Conservation (phyloP, 2,888 invertebrate genomes). For the Fabriciana adippe region DNA sequence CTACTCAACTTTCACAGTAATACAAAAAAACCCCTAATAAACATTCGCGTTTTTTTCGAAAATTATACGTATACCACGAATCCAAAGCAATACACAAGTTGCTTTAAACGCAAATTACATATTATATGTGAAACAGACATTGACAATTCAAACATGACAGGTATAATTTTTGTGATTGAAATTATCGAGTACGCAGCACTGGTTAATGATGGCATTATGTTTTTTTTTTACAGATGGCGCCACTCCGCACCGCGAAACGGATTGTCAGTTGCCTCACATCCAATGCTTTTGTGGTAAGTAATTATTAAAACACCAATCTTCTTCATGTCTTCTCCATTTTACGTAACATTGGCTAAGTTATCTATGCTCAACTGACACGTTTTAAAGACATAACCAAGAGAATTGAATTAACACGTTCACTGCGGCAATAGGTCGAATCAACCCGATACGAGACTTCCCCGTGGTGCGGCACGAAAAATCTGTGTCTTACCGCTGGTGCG, state of each 20-base stretch:
- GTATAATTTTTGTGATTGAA: conserved; percentile 53
- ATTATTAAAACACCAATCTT: not conserved
- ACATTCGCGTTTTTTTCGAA: too few species aligned
- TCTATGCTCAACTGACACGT: too few species aligned
- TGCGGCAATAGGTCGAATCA: too few species aligned
- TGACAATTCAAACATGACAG: conserved; percentile 55
- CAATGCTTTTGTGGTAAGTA: conserved; percentile 66
- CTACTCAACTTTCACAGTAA: too few species aligned
- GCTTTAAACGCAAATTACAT: conserved; percentile 29
- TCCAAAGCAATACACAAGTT: not conserved
- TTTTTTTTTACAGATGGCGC: conserved; percentile 63
- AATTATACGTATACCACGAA: not conserved
- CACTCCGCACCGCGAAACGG: conserved; percentile 54
- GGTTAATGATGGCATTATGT: conserved; percentile 19
- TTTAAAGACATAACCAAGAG: too few species aligned
- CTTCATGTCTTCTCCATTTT: too few species aligned
- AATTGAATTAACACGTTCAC: too few species aligned
- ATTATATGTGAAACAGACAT: conserved; percentile 45
- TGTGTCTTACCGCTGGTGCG: too few species aligned
- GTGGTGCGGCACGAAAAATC: too few species aligned
- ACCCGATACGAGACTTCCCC: too few species aligned
- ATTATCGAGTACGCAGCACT: conserved; percentile 49
- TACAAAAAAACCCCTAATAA: too few species aligned
- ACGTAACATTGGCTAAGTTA: too few species aligned
- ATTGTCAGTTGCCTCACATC: conserved; percentile 57